Conservation (phyloP, 2,113 vertebrate species). For the Cottus gobio region DNA sequence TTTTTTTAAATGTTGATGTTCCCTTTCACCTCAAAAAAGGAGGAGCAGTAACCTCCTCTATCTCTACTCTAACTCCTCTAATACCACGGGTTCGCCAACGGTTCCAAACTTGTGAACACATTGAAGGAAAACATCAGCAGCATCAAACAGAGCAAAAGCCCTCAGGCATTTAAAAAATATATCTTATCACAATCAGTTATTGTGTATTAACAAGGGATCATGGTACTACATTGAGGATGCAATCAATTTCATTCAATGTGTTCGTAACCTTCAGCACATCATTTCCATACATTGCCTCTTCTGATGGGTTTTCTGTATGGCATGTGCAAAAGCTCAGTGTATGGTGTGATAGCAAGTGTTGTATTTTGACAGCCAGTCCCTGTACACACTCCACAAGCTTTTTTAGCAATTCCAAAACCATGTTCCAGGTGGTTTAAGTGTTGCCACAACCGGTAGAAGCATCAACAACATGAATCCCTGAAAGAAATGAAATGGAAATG, state of each 20-base stretch:
- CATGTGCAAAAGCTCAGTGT: conserved; percentile 33
- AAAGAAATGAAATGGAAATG: neutral
- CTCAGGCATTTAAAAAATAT: neutral
- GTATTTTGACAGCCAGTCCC: conserved; percentile 55
- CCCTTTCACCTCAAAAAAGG: too few species aligned
- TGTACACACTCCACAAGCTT: conserved; percentile 28
- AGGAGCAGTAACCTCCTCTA: too few species aligned
- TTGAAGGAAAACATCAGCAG: neutral
- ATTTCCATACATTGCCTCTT: conserved; percentile 18
- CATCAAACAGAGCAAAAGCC: conserved; percentile 5
- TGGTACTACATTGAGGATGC: conserved; percentile 18
- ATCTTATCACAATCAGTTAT: neutral
- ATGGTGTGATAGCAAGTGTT: conserved; percentile 35
- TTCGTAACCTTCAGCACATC: conserved; percentile 12
- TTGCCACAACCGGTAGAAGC: conserved; percentile 34
- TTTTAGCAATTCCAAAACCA: conserved; percentile 30
- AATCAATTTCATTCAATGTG: neutral
- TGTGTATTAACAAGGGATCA: neutral
- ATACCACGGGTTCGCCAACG: too few species aligned
- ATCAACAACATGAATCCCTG: conserved; percentile 16
- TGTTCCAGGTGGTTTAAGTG: conserved; percentile 27
- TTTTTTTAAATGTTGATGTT: too few species aligned
- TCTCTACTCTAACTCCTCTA: too few species aligned
- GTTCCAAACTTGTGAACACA: neutral
- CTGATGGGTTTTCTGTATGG: neutral